Percentiles rank a stretch among this genome's conserved stretches.
These are phyloP conservation scores for Hipparchia semele DNA, from an alignment of 2,888 invertebrate species.

Conservation along the genomic window DNA sequence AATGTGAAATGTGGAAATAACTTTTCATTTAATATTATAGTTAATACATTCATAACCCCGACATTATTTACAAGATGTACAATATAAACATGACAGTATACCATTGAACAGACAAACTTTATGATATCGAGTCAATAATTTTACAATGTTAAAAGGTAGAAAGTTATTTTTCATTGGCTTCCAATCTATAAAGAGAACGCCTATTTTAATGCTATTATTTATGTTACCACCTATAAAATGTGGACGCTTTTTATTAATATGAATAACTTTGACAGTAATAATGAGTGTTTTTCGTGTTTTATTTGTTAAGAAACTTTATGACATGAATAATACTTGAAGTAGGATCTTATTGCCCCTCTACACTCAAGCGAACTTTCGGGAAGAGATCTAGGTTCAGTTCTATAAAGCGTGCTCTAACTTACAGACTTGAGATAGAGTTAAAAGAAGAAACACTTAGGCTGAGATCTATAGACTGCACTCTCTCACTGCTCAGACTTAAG, in stretches of 20 bases:
- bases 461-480: no score
- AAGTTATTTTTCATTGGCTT: constrained; percentile 25
- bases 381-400: neutral
- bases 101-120: constrained; percentile 23
- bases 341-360: neutral
- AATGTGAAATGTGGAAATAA: constrained; percentile 36
- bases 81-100: constrained; percentile 27
- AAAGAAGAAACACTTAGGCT: no score
- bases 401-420: no score
- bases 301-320: constrained; percentile 11
- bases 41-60: constrained; percentile 32
- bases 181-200: constrained; percentile 20
- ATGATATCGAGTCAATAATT: constrained; percentile 28
- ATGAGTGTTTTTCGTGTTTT: constrained; percentile 11
- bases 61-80: constrained; percentile 38
- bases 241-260: constrained; percentile 32
- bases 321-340: constrained; percentile 1
- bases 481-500: no score
- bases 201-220: constrained; percentile 28
- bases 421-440: no score
- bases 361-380: neutral
- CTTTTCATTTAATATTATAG: constrained; percentile 23
- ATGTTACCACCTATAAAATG: constrained; percentile 26
- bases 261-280: constrained; percentile 11
- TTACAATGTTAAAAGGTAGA: constrained; percentile 25